Evolutionary conservation across 92 coral and sea anemone genomes (phyloP).

Genomic region (Epizoanthus scotinus): DNA sequence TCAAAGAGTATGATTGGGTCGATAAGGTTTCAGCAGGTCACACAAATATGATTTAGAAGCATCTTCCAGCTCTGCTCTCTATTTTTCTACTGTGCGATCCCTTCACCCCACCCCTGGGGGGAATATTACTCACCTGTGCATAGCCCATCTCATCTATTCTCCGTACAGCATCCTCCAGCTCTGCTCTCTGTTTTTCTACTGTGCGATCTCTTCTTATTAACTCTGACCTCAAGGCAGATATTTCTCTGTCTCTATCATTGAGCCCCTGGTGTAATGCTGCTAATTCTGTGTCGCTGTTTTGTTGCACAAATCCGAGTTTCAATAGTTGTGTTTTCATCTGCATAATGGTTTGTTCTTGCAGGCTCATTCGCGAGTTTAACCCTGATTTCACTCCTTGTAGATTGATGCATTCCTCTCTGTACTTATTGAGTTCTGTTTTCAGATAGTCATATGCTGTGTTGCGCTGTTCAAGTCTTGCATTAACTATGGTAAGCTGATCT

Average conservation of each 20-base stretch:
- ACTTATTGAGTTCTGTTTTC: constrained; percentile 88
- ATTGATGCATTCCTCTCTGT: constrained; percentile 85
- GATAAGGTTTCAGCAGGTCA: no score
- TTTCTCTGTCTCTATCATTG: constrained; percentile 83
- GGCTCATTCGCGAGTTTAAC: constrained; percentile 78
- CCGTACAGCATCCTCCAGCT: constrained; percentile 77
- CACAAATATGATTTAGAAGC: no score
- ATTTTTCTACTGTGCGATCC: constrained; percentile 79
- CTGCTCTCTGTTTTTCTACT: constrained; percentile 78
- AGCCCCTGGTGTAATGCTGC: constrained; percentile 74
- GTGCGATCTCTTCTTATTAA: constrained; percentile 77
- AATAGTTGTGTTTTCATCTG: constrained; percentile 87
- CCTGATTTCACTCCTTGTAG: constrained; percentile 91
- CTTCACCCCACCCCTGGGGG: constrained; percentile 28
- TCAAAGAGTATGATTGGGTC: no score
- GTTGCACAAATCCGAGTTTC: constrained; percentile 82
- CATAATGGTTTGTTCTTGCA: constrained; percentile 91
- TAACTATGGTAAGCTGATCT: constrained; percentile 88
- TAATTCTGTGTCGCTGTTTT: constrained; percentile 73
- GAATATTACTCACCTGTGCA: constrained; percentile 70
- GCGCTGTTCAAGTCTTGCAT: constrained; percentile 82
- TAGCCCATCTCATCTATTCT: constrained; percentile 74
- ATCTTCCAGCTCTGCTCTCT: constrained; percentile 80
- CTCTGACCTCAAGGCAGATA: constrained; percentile 80
- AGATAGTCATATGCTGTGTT: constrained; percentile 84